A percentile compares a stretch with the other conserved stretches of the same genome.
Evolutionary conservation across 2,797 vertebrate species (phyloP).

Genomic region (Luscinia megarhynchos): DNA sequence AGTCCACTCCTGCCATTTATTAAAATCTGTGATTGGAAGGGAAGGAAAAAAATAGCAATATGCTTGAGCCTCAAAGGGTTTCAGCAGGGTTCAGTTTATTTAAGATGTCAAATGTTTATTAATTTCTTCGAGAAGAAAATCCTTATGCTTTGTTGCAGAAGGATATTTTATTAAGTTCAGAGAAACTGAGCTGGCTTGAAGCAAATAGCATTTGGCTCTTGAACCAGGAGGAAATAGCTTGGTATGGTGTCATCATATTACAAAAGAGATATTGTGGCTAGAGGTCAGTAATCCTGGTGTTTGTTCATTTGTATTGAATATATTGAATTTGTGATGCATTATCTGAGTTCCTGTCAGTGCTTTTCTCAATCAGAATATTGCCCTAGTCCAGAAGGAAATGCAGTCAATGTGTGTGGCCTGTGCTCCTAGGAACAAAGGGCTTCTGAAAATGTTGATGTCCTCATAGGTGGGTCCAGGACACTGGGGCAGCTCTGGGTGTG

Average conservation of each 20-base stretch:
- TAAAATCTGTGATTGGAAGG: constrained; percentile 21
- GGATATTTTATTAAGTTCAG: constrained; percentile 61
- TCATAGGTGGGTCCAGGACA: rapidly evolving
- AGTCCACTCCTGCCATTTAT: constrained; percentile 26
- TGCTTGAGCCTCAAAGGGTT: constrained; percentile 8
- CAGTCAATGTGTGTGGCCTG: background rate
- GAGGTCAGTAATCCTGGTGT: constrained; percentile 13
- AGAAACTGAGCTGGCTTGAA: constrained; percentile 48
- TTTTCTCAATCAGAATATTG: background rate
- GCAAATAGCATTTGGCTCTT: constrained; percentile 53
- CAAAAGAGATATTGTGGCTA: constrained; percentile 20
- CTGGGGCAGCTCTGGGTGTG: rapidly evolving
- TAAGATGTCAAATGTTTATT: constrained; percentile 68
- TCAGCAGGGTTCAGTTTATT: constrained; percentile 54
- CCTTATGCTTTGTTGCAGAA: constrained; percentile 12
- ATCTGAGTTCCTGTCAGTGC: background rate
- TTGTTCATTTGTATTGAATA: constrained; percentile 10
- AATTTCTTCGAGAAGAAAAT: constrained; percentile 56
- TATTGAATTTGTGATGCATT: background rate
- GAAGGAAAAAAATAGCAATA: background rate
- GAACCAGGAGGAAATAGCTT: constrained; percentile 49
- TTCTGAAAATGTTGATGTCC: background rate
- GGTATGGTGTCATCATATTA: constrained; percentile 45
- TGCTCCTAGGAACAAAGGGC: background rate
- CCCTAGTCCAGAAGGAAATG: background rate